Conservation (phyloP, 2,797 vertebrate species). For the Coregonus sp. region DNA sequence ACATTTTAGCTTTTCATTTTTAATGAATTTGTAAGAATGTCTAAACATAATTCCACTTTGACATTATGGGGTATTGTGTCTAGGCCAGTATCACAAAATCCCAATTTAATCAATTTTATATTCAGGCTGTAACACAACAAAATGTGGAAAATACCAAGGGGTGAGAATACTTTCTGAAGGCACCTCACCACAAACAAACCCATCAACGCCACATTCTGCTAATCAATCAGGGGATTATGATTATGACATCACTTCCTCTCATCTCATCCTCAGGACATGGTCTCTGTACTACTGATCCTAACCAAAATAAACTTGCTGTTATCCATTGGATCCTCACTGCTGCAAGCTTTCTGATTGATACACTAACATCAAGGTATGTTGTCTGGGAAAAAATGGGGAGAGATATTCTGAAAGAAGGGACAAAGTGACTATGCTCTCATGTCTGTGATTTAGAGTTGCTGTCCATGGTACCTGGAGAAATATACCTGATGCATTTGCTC, state of each 20-base stretch:
- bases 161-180: no score
- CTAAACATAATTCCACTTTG: no score
- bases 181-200: constrained; percentile 30
- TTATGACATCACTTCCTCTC: constrained; percentile 53
- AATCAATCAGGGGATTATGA: constrained; percentile 62
- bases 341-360: constrained; percentile 73
- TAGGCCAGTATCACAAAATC: no score
- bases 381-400: neutral
- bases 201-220: constrained; percentile 56
- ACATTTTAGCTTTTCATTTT: no score
- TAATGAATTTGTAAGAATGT: no score
- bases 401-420: neutral
- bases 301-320: constrained; percentile 87
- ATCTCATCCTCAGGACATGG: constrained; percentile 78
- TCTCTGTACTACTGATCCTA: constrained; percentile 82
- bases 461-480: constrained; percentile 27
- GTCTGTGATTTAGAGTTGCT: constrained; percentile 7
- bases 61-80: no score
- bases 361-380: constrained; percentile 18
- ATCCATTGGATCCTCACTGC: constrained; percentile 74
- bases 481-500: constrained; percentile 13
- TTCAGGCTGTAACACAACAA: no score
- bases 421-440: neutral
- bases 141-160: no score
- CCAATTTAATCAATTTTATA: no score